Evolutionary conservation across 2,888 invertebrate species (phyloP), one percentile per base, ranked within the genome.

Genomic region (Merodon equestris): DNA sequence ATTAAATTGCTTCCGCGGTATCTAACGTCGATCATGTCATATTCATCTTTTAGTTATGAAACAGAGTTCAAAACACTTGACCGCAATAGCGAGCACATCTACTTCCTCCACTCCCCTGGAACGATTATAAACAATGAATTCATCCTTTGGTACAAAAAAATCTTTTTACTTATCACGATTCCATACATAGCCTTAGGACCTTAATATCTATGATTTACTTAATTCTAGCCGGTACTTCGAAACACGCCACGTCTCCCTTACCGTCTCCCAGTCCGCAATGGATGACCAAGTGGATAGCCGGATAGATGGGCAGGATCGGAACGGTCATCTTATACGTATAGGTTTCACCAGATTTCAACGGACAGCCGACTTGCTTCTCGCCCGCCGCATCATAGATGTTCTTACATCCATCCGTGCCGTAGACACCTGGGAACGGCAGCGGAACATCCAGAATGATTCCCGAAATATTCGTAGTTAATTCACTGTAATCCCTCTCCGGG

Each of bases 341-440:
- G 13, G 91, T 91, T 73, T 90, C 90, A 47, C 93, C 93, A 5
- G 92, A 91, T 83, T 92, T 91, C 50, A 96, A 88, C 0, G 95
- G 94, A 79, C 95, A 96, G 1, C 90, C 86, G 1, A 90, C 91
- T 84, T 92, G 89, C 0, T 90, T 91, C 60, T 89, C 90, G 0
- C 92, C 93, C 73, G 91, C 90, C 0, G 91, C 91, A 81, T 91
- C 89, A 84, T 87, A 93, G 53, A 96, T 88, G 82, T 92, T 91
- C 17, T 90, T 89, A 84, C 95, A 95, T 34, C 94, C 92, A 57
- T 91, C 90, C 18, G 89, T 90, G 10, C 93, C 93, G 85, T 95
- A 93, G 12, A 95, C 94, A 9, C 96, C 95, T 9, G 94, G 85
- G 86, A 95, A 95, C 0, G 96, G 95, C 57, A 96, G 84, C 0